Evolutionary conservation across 1,140 invertebrate species (phyloP).

Genomic region (Euglossa dilemma): DNA sequence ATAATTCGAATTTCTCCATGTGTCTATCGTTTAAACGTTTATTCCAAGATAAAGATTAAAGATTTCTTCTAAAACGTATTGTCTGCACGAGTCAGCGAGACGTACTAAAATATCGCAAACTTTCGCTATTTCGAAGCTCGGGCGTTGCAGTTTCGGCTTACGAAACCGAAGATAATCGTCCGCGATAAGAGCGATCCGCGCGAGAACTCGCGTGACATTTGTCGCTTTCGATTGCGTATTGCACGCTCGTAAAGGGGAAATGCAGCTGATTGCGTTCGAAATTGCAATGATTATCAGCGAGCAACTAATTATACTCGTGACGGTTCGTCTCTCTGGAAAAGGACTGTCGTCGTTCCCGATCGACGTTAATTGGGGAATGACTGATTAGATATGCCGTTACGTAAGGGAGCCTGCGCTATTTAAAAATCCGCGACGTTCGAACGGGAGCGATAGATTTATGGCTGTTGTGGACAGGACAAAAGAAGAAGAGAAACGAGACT

Average conservation of each 20-base stretch:
- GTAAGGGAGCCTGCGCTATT: neutral
- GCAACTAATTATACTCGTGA: slow-evolving; percentile 14
- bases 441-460: neutral
- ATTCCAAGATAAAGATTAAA: too few species aligned
- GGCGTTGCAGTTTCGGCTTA: slow-evolving; percentile 3
- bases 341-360: neutral
- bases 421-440: neutral
- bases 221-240: slow-evolving; percentile 37
- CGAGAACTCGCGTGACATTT: slow-evolving; percentile 38
- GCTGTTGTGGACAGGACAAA: neutral
- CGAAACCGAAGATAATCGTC: slow-evolving; percentile 42
- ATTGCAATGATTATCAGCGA: slow-evolving; percentile 19
- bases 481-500: neutral
- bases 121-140: slow-evolving; percentile 36
- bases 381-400: slow-evolving; percentile 10
- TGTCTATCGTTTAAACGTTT: too few species aligned
- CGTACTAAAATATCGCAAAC: slow-evolving; percentile 18
- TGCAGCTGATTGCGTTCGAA: neutral
- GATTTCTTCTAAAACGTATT: neutral
- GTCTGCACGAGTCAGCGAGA: too few species aligned
- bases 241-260: neutral
- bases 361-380: slow-evolving; percentile 22
- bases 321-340: neutral
- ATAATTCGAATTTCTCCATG: too few species aligned
- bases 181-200: slow-evolving; percentile 27